Evolutionary conservation across 2,797 vertebrate genomes (phyloP).

Genomic region (Peromyscus melanophrys): DNA sequence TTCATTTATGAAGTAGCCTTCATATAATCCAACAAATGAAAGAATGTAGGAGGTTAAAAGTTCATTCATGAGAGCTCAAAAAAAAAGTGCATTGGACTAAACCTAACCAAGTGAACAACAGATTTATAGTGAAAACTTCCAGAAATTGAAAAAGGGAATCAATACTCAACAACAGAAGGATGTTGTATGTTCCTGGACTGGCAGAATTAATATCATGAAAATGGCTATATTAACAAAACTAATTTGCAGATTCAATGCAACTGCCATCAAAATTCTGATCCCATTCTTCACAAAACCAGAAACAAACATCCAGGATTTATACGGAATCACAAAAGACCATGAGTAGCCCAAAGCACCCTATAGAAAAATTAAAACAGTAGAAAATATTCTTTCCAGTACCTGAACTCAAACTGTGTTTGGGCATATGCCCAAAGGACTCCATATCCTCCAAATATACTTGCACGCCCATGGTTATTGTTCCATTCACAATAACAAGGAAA

Average conservation of each 20-base stretch:
- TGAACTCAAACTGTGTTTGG: background rate
- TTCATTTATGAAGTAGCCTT: background rate
- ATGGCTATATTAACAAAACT: background rate
- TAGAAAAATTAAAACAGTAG: background rate
- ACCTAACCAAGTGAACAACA: background rate
- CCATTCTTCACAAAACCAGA: background rate
- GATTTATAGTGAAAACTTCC: background rate
- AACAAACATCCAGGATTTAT: background rate
- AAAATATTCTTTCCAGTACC: background rate
- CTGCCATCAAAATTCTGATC: background rate
- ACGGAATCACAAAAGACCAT: background rate
- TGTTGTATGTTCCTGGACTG: background rate
- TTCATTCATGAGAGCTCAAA: background rate
- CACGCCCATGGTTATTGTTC: background rate
- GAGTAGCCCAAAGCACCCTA: background rate
- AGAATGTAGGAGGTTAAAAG: background rate
- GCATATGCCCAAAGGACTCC: background rate
- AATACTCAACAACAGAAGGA: background rate
- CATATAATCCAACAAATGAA: background rate
- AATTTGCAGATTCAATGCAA: background rate
- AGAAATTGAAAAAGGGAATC: background rate
- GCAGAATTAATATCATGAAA: background rate
- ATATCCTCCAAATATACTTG: background rate
- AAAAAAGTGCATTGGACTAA: background rate
- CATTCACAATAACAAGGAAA: background rate